phyloP scores from a whole-genome alignment of 2,888 invertebrate species.

The Drosophila antonietae region DNA sequence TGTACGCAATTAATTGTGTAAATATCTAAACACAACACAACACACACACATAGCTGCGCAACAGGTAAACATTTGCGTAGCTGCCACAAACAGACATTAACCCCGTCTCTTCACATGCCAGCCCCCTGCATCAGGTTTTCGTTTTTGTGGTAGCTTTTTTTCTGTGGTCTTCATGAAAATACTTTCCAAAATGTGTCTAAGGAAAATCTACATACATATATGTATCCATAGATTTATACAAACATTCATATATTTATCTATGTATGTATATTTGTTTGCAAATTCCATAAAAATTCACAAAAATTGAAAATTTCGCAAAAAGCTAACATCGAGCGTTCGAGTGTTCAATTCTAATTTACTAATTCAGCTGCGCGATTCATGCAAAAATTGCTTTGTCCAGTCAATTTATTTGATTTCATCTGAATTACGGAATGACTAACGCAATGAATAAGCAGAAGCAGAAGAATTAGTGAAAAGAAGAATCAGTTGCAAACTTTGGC shows the following conservation, averaged over 20 bases:
- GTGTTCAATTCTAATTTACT: conserved; percentile 3
- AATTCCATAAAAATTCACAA: conserved; percentile 34
- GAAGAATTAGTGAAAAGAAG: not conserved
- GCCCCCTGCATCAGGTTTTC: not conserved
- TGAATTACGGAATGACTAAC: conserved; percentile 28
- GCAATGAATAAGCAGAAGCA: not conserved
- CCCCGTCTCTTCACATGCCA: not conserved
- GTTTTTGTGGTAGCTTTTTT: conserved; percentile 15
- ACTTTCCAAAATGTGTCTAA: conserved; percentile 45
- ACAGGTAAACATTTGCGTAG: conserved; percentile 48
- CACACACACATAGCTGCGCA: conserved; percentile 1
- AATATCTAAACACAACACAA: conserved; percentile 61
- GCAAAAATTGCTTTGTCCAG: not conserved
- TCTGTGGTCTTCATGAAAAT: conserved; percentile 56
- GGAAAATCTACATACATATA: not conserved
- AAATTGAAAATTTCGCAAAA: conserved; percentile 10
- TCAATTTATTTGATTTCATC: conserved; percentile 32
- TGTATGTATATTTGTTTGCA: conserved; percentile 19
- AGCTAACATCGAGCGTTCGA: not conserved
- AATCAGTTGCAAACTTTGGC: not conserved
- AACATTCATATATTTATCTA: not conserved
- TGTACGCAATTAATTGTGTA: conserved; percentile 70
- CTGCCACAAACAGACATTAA: conserved; percentile 15
- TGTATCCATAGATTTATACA: not conserved
- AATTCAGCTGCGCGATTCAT: not conserved